Evolutionary conservation across 2,888 invertebrate genomes (phyloP), one percentile per base, ranked within the genome.

Genomic region (Acleris laterana): DNA sequence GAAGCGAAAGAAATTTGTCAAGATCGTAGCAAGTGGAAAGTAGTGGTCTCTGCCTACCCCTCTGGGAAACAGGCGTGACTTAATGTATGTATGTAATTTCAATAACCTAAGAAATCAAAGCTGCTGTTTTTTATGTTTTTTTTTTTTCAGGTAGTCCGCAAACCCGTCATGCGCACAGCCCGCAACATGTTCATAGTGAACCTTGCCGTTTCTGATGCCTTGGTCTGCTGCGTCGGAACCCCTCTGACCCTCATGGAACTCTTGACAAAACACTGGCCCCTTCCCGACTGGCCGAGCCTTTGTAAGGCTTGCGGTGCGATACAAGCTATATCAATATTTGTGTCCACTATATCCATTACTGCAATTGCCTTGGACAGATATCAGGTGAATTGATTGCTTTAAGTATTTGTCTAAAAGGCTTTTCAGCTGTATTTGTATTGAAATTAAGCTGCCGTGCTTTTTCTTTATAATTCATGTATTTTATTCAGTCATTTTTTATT

Each of bases 161-260:
- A 98, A 82, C 96, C 97, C 19, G 94, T 96, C 62, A 98, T 98
- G 98, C 93, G 98, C 49, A 98, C 98, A 16, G 97, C 98, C 0
- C 89, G 98, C n/a, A 97, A 98, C 90, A 96, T 98, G 90, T 98
- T 98, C 88, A 98, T 98, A 77, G 95, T 97, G 59, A 98, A 98
- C 90, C 90, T 98, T 77, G 98, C 98, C 3, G 94, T 96, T 25
- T 96, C 96, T 64, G 98, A 98, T 89, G 94, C 97, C 48, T 93
- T 97, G 22, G 94, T 98, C 51, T 98, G 98, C 85, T 94, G 97
- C 69, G 96, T 98, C 13, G 98, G 98, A 3, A 98, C 98, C 90
- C 98, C 98, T 1, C 94, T 98, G 62, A 98, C 98, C 11, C 89
- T 98, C 63, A 96, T 97, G 94, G 97, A 98, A 83, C 95, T 98